Evolutionary conservation across 2,888 invertebrate genomes (phyloP), one percentile per base, ranked within the genome.

Genomic region (Drosophila neonasuta): DNA sequence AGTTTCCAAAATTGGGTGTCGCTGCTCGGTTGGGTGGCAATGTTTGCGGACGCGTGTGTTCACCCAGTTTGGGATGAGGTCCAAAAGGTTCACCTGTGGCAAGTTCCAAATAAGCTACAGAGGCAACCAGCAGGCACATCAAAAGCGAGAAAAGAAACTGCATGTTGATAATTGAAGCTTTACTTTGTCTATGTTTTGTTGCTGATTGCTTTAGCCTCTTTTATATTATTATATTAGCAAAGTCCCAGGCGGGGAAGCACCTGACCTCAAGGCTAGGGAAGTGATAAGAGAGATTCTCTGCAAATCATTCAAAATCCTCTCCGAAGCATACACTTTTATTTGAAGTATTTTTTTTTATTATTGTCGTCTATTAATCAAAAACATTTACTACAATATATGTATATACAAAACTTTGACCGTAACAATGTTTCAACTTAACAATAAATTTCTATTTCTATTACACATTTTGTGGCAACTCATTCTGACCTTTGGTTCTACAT

Each of bases 321-420:
- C 1, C n/a, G 13, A 15, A 36, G 36, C n/a, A 36, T 1, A 6
- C 10, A 48, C n/a, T 20, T 24, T 8, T 50, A 17, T n/a, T 29
- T 41, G 29, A 42, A 30, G 29, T 8, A 42, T 24, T 24, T 24
- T 24, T 17, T 41, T 15, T 11, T 34, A 34, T 34, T n/a, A 5
- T 36, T n/a, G 36, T 36, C n/a, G 5, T 36, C 11, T 36, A n/a
- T 36, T 11, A 36, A n/a, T 36, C 36, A n/a, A 36, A 55, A 30
- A 52, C 52, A 46, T 34, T 56, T 52, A 59, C 67, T 20, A 20
- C 20, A 20, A 66, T 32, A 9, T n/a, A 34, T 11, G 2, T 36
- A 36, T 71, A 36, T 76, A 77, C 72, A 74, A 67, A 67, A 52
- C 41, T 65, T 74, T 65, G 44, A 73, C n/a, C 36, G 20, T 49